Evolutionary conservation across 1,140 invertebrate species (phyloP).

Genomic region (Bursaphelenchus mucronatus): DNA sequence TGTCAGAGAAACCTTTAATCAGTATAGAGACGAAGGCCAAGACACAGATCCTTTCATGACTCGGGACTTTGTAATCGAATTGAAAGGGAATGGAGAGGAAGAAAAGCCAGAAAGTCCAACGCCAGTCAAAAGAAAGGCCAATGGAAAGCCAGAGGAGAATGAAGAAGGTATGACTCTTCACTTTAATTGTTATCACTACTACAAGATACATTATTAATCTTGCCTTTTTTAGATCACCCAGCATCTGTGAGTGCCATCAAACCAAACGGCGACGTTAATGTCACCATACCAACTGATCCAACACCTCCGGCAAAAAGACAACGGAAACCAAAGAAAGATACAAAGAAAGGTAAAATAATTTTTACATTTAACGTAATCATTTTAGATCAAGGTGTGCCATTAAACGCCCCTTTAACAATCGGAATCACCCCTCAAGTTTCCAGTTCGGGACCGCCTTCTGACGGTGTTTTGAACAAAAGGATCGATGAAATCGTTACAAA

Average conservation of each 20-base stretch:
- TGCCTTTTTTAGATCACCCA: not conserved
- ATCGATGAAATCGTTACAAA: conserved; percentile 18
- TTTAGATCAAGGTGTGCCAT: no score
- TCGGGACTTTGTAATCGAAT: conserved; percentile 9
- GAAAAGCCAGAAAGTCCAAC: not conserved
- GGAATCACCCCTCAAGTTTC: not conserved
- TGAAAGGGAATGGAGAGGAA: conserved; percentile 11
- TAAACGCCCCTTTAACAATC: no score
- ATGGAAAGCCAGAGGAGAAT: conserved; percentile 5
- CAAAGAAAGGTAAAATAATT: conserved; percentile 11
- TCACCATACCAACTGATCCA: conserved; percentile 13
- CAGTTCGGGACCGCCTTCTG: no score
- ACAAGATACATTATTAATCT: not conserved
- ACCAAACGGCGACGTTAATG: conserved; percentile 1
- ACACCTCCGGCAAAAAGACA: conserved; percentile 10
- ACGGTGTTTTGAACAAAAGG: not conserved
- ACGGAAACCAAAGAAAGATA: conserved; percentile 7
- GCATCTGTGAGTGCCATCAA: not conserved
- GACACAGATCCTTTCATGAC: conserved; percentile 20
- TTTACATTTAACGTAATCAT: not conserved
- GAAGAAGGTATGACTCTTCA: conserved; percentile 16
- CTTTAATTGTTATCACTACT: not conserved
- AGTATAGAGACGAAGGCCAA: conserved; percentile 7
- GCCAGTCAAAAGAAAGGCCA: not conserved
- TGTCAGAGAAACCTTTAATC: conserved; percentile 15